Base-by-base conservation (phyloP, 92 coral and sea anemone species). In the Meandrina meandrites region DNA sequence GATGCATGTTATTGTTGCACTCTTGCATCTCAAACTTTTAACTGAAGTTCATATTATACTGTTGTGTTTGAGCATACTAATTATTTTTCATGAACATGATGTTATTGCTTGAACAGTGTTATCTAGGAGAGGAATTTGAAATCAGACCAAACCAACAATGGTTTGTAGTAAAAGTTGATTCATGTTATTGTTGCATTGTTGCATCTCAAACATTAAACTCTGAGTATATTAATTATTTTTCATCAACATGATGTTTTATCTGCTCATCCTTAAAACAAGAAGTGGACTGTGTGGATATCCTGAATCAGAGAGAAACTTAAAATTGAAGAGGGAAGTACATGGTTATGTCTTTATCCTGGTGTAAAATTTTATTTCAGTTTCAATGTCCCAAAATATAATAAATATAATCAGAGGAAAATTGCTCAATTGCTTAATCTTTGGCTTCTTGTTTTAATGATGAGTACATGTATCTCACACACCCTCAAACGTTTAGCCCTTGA, bases 141-240 rank as follows among this genome's bases (percentile, higher is more conserved):
- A 72, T 72, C 77, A 72, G 24, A 72, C 27, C 77, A 72, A 72
- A 72, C 27, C 27, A 72, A 70, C 24, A 70, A 71, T 34, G 76
- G 76, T 48, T 71, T 71, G 27, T 71, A 30, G 76, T 71, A 34
- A 71, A 71, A 71, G 34, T 35, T 18, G 19, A 48, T 40, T 71
- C 76, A 71, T 71, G 76, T 71, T 28, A 71, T 71, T 71, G 76
- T 34, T 71, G 45, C 89, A 47, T 84, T 86, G n/a, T n/a, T n/a
- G n/a, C 45, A 40, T 40, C 45, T 40, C 45, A 40, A 40, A 40
- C 45, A n/a, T n/a, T 2, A 2, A 71, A 34, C 48, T 71, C 36
- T 72, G 77, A 40, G 77, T 72, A 1, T 8, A n/a, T 34, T 72
- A 35, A 72, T 34, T 40, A 40, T 72, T 27, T 72, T 72, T 72